Evolutionary conservation across 2,113 vertebrate species (phyloP).

Genomic region (Paedocypris sp.): DNA sequence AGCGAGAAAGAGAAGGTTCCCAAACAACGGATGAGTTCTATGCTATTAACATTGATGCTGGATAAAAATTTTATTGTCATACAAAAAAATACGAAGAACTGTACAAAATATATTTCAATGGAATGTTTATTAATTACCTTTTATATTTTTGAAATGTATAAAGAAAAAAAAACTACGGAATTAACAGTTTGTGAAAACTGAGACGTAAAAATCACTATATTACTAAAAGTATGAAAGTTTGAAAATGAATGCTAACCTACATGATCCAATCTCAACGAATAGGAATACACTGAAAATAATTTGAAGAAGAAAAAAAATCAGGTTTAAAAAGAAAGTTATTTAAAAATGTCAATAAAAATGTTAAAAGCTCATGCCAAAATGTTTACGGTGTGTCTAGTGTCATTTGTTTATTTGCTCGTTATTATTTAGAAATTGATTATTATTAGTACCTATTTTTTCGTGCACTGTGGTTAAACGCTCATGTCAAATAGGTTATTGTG

Average conservation of each 20-base stretch:
- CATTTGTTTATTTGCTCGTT: too few relatives aligned
- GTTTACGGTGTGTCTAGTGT: slow-evolving; percentile 44
- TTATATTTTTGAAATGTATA: slow-evolving; percentile 67
- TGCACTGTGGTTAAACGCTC: too few relatives aligned
- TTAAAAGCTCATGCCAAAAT: slow-evolving; percentile 61
- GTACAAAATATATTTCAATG: slow-evolving; percentile 66
- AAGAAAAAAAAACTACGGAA: slow-evolving; percentile 55
- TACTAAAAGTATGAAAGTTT: slow-evolving; percentile 59
- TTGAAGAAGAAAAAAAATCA: slow-evolving; percentile 41
- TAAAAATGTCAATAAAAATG: slow-evolving; percentile 58
- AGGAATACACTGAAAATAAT: slow-evolving; percentile 39
- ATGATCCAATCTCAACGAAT: slow-evolving; percentile 58
- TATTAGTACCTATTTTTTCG: too few relatives aligned
- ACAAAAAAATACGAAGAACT: slow-evolving; percentile 47
- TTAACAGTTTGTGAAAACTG: slow-evolving; percentile 57
- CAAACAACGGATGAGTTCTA: slow-evolving; percentile 39
- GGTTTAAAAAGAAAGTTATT: slow-evolving; percentile 51
- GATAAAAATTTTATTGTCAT: slow-evolving; percentile 56
- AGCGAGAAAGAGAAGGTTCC: slow-evolving; percentile 47
- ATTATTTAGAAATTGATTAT: too few relatives aligned
- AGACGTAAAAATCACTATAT: slow-evolving; percentile 54
- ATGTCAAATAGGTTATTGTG: too few relatives aligned
- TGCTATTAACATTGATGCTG: slow-evolving; percentile 53
- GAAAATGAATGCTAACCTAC: slow-evolving; percentile 67
- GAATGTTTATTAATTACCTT: slow-evolving; percentile 71